Evolutionary conservation across 2,888 invertebrate genomes (phyloP), one percentile per base, ranked within the genome.

Genomic region (Argyresthia goedartella): DNA sequence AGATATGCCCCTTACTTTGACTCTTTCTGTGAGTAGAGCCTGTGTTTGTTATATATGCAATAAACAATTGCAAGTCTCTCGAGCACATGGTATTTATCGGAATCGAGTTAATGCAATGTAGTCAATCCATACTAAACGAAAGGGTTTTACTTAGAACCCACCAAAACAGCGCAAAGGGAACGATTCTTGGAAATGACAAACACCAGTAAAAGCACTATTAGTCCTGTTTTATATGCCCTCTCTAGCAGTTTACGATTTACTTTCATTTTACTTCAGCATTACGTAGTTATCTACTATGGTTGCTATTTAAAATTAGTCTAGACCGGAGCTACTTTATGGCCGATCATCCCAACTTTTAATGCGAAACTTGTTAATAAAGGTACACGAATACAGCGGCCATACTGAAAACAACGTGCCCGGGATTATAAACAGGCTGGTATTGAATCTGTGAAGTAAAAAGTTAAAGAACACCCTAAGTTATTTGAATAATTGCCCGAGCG

Each of bases 201-300:
- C 6, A 8, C 49, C 48, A 43, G 34, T 49, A 50, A 42, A 8
- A 9, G 47, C 35, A 42, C 50, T 50, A 53, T 53, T 53, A 50
- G 53, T 54, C 51, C 50, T 49, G 51, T 51, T 51, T 51, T 42
- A 50, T 44, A 50, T 43, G 14, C 50, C 42, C 48, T 43, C 39
- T 25, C 47, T 39, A 25, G 44, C 51, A 59, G 56, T 59, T 61
- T 60, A 61, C 61, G 63, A 65, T 60, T 62, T 60, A 60, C 60
- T 60, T 62, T 56, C 59, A 60, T 61, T 62, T 61, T 61, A 62
- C 64, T 65, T 64, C 60, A 62, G 64, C 60, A 35, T 35, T 48
- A n/a, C 39, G 3, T 39, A 36, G 36, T 36, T 36, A 36, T 36
- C 9, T 36, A 39, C 39, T 9, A 39, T 13, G 11, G 8, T 44